Base-by-base conservation (phyloP, 2,113 vertebrate genomes). In the Eurystomus gularis region DNA sequence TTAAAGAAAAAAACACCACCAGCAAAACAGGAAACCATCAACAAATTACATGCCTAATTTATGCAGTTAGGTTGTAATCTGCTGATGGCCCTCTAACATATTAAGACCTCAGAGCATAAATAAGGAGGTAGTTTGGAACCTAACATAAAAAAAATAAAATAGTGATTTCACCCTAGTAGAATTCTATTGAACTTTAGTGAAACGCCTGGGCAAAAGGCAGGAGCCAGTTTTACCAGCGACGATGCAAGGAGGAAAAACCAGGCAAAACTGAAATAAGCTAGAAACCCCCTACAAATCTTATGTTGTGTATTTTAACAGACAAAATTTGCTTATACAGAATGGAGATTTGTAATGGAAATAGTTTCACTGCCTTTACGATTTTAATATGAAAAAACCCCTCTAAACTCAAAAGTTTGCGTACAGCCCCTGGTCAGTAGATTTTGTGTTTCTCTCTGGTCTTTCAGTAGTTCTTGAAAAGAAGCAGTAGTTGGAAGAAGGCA, bases 101-200 rank as follows among this genome's bases (percentile, higher is more conserved):
- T 42, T 73, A 76, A 80, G 73, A 92, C 33, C 39, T 82, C 88
- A 94, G 49, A 90, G 68, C 61, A 33, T 83, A 93, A 96, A 54
- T 94, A 95, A 93, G 60, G 87, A 94, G 64, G 52, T 90, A 91
- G 89, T 82, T 96, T 49, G 92, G 84, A 86, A 76, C 13, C 8
- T 55, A n/a, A 71, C 2, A n/a, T 11, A 3, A 18, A 83, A 58
- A 48, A 10, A 29, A 4, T 2, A 24, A 55, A 77, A 33, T 7
- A 10, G 8, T 20, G 1, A 40, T 5, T 87, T 77, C 58, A 17
- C 6, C 21, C 13, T 52, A 8, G 5, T 58, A 24, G 51, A 64
- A 76, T 71, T 69, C 39, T 39, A 13, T 17, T 64, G 58, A 85
- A 35, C 78, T 93, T 66, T 76, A 65, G 20, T 33, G 62, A 44